Conservation (phyloP, 2,797 vertebrate species). For the Salmo trutta region DNA sequence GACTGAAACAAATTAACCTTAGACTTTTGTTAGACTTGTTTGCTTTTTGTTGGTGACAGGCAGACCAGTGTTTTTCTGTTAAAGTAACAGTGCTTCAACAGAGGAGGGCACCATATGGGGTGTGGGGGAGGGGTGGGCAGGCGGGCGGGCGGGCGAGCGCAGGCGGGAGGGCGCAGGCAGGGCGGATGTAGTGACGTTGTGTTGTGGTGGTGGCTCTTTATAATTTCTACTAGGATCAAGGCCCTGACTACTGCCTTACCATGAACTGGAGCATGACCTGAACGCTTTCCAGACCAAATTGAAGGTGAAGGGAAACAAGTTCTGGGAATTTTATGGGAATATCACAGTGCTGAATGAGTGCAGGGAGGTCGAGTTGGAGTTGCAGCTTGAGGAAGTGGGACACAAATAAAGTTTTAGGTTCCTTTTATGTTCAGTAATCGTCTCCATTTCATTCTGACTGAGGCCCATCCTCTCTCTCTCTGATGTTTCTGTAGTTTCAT, state of each 20-base stretch:
- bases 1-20: background rate
- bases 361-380: constrained; percentile 17
- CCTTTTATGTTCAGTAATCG: background rate
- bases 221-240: constrained; percentile 38
- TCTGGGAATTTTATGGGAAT: constrained; percentile 12
- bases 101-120: background rate
- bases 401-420: background rate
- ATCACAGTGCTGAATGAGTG: constrained; percentile 2
- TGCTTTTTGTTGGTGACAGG: constrained; percentile 13
- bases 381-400: background rate
- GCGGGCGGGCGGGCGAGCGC: background rate
- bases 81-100: constrained; percentile 17
- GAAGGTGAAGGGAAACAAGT: constrained; percentile 5
- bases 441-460: constrained; percentile 1
- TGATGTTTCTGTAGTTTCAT: background rate
- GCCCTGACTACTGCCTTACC: constrained; percentile 26
- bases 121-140: background rate
- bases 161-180: background rate
- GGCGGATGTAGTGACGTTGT: constrained; percentile 33
- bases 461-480: background rate
- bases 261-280: constrained; percentile 28
- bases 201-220: constrained; percentile 33
- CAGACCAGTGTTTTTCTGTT: constrained; percentile 11
- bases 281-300: constrained; percentile 3
- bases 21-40: background rate